Conservation (phyloP, 2,797 vertebrate species). For the Crypturellus tataupa region DNA sequence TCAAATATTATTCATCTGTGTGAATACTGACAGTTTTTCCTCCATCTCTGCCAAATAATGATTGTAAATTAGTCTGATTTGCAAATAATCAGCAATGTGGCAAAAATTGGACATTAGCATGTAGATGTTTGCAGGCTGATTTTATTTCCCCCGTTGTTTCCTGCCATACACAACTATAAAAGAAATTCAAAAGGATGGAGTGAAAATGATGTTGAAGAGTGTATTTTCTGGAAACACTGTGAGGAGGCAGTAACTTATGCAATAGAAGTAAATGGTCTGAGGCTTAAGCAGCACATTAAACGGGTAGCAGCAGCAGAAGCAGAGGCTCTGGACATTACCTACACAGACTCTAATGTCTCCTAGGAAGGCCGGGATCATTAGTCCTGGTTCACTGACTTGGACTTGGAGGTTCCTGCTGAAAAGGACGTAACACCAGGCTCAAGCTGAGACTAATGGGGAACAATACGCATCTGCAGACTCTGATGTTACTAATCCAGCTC, state of each 20-base stretch:
- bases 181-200: conserved; percentile 25
- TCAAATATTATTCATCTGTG: background rate
- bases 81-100: background rate
- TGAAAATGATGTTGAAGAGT: conserved; percentile 14
- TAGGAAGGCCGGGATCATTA: conserved; percentile 77
- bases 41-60: background rate
- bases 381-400: conserved; percentile 73
- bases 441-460: conserved; percentile 76
- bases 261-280: conserved; percentile 37
- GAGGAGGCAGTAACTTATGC: conserved; percentile 12
- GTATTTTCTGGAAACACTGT: conserved; percentile 38
- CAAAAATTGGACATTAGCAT: background rate
- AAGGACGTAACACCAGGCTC: conserved; percentile 72
- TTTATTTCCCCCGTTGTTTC: background rate
- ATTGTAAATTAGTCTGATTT: conserved; percentile 7
- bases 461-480: conserved; percentile 74
- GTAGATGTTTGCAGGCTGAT: background rate
- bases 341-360: conserved; percentile 58
- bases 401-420: conserved; percentile 68
- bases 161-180: conserved; percentile 25
- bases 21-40: background rate
- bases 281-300: conserved; percentile 58
- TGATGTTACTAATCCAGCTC: conserved; percentile 75
- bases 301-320: conserved; percentile 41
- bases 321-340: conserved; percentile 47